Evolutionary conservation across 2,888 invertebrate species (phyloP).

Genomic region (Parnassius smintheus): DNA sequence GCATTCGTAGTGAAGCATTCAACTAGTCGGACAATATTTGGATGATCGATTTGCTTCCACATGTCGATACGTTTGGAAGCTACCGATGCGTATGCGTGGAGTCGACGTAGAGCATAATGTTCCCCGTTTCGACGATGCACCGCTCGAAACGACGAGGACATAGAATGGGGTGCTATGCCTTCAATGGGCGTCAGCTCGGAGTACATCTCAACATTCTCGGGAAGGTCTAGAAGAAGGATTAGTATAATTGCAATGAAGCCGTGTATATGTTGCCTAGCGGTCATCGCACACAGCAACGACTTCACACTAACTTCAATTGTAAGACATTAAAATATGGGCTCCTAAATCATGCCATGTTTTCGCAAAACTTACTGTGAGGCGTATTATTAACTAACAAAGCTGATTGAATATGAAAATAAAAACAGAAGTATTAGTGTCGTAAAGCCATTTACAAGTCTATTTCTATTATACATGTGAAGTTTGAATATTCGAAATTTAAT

Average conservation of each 20-base stretch:
- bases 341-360: too few relatives aligned
- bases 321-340: too few relatives aligned
- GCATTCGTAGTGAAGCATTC: constrained; percentile 97
- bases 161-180: constrained; percentile 83
- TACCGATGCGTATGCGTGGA: constrained; percentile 91
- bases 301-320: too few relatives aligned
- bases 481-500: too few relatives aligned
- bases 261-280: too few relatives aligned
- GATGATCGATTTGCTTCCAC: constrained; percentile 97
- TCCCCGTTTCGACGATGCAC: constrained; percentile 92
- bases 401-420: too few relatives aligned
- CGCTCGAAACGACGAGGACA: constrained; percentile 94
- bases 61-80: constrained; percentile 94
- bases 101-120: constrained; percentile 91
- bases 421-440: too few relatives aligned
- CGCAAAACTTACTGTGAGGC: too few relatives aligned
- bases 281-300: too few relatives aligned
- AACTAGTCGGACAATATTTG: constrained; percentile 95
- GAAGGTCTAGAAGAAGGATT: constrained; percentile 83
- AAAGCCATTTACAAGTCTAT: too few relatives aligned
- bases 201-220: constrained; percentile 94
- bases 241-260: not conserved
- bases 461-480: too few relatives aligned
- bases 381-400: too few relatives aligned
- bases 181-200: constrained; percentile 93